Conservation (phyloP, 1,140 invertebrate genomes). For the Hyles euphorbiae region DNA sequence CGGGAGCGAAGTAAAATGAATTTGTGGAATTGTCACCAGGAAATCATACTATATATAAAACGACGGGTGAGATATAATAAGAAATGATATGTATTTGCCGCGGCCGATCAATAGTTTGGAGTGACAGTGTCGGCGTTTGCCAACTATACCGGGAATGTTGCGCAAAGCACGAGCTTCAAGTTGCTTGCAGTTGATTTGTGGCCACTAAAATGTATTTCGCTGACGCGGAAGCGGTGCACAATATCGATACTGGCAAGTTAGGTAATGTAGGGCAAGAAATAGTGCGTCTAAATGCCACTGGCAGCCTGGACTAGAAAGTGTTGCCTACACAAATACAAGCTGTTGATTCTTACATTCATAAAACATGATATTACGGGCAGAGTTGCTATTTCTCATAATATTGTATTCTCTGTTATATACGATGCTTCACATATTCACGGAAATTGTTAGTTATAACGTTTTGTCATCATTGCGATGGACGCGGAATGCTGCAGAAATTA, state of each 20-base stretch:
- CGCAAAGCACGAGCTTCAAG: conserved; percentile 18
- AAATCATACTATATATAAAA: too few species aligned
- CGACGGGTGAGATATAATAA: too few species aligned
- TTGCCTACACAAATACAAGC: conserved; percentile 4
- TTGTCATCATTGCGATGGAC: too few species aligned
- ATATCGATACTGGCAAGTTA: conserved; percentile 17
- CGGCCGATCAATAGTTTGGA: conserved; percentile 1
- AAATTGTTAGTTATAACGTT: too few species aligned
- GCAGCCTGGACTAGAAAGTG: background rate
- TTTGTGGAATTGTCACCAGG: too few species aligned
- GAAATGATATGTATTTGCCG: background rate
- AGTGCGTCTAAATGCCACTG: conserved; percentile 18
- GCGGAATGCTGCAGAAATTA: too few species aligned
- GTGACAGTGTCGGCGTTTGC: conserved; percentile 11
- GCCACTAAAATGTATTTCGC: conserved; percentile 20
- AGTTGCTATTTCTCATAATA: too few species aligned
- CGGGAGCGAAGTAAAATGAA: too few species aligned
- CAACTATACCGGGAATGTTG: conserved; percentile 12
- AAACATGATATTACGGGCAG: too few species aligned
- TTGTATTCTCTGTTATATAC: too few species aligned
- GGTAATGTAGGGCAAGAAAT: conserved; percentile 22
- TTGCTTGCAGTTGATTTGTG: conserved; percentile 16
- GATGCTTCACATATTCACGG: too few species aligned
- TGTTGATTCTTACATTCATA: background rate
- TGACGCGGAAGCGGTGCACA: conserved; percentile 17